Base-by-base conservation (phyloP, 2,888 invertebrate genomes). In the Aquatica leii region DNA sequence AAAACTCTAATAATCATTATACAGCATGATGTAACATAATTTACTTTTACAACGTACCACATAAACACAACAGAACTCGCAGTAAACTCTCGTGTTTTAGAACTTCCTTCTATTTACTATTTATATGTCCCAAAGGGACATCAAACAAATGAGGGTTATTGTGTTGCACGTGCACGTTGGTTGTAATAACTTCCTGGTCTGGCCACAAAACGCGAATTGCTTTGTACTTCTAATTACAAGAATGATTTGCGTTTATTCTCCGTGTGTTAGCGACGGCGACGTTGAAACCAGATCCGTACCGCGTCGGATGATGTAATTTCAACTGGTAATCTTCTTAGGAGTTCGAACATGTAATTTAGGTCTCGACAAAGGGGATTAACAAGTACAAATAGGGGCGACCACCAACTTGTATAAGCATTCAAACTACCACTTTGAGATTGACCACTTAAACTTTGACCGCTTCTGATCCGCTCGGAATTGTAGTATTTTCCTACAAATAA, bases 31-130 rank as follows among this genome's bases (percentile, higher is more conserved):
- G 60, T 53, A 53, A 60, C 31, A 49, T 46, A 60, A 53, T 60
- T 60, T 48, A 49, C 21, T 54, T 54, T 60, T 60, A 60, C 49
- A 53, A 21, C 48, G 57, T 18, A 57, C 53, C 60, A 60, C 53
- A 60, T 53, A 60, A 37, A 60, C 40, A 14, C 46, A 60, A 53
- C 48, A 60, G 54, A 53, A 46, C 54, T 37, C 12, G 60, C 54
- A 20, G 48, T 60, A 60, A 59, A 60, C 53, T 54, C 18, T 53
- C 14, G 15, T 49, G 52, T 52, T 59, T 59, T 59, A 59, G 54
- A 60, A 53, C 60, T 61, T 61, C 61, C 61, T 61, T 43, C 61
- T 61, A 56, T 61, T 61, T 55, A 56, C 56, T 61, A 61, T 61
- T 61, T 61, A 61, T 61, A 56, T 43, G 55, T 56, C 62, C 62